phyloP scores from a whole-genome alignment of 1,140 invertebrate species.

The Macrobrachium rosenbergii region DNA sequence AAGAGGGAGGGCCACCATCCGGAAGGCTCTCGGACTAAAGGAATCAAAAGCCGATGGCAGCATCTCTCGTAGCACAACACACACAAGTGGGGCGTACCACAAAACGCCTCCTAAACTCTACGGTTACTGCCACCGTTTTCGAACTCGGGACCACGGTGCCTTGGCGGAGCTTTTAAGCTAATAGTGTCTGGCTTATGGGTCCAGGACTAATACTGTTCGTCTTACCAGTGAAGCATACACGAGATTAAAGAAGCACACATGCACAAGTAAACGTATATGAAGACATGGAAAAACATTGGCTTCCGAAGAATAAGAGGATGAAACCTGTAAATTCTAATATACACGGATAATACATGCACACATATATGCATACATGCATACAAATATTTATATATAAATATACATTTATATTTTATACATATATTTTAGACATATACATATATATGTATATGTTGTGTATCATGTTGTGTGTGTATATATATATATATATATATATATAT shows the following conservation, averaged over 20 bases:
- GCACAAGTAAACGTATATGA: neutral
- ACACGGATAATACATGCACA: neutral
- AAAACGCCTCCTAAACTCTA: no score
- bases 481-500: slow-evolving; percentile 10
- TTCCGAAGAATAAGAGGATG: neutral
- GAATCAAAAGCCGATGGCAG: no score
- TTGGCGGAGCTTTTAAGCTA: slow-evolving; percentile 53
- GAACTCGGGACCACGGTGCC: neutral
- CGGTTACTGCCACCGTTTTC: slow-evolving; percentile 2
- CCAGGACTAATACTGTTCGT: slow-evolving; percentile 38
- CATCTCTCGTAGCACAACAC: no score
- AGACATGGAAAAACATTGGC: neutral
- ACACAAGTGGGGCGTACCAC: no score
- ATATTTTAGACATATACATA: neutral
- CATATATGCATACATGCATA: neutral
- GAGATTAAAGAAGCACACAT: neutral
- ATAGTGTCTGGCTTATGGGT: slow-evolving; percentile 59
- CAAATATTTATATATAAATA: slow-evolving; percentile 9
- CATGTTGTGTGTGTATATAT: neutral
- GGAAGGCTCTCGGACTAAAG: neutral
- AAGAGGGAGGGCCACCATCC: neutral
- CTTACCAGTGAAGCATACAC: slow-evolving; percentile 3
- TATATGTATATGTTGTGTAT: neutral
- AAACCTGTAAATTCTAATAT: no score
- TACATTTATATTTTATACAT: neutral